A percentile compares a stretch with the other conserved stretches of the same genome.
Evolutionary conservation across 1,140 invertebrate species (phyloP).

Genomic region (Lasioglossum baleicum): DNA sequence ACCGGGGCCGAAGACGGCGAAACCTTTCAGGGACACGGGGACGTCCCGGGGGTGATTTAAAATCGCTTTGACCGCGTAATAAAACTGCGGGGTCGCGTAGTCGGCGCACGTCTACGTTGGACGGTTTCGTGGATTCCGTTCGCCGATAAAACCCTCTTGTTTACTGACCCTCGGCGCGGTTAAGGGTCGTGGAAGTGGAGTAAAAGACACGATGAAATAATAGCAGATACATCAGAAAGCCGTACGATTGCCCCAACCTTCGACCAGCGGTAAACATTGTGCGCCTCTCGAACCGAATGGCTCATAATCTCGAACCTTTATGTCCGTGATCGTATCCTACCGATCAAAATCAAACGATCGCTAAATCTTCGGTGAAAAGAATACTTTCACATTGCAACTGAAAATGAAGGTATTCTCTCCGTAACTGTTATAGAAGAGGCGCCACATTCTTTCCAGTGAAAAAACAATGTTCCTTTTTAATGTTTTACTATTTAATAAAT

Average conservation of each 20-base stretch:
- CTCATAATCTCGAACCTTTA: neutral
- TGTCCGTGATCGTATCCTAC: no score
- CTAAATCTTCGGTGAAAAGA: no score
- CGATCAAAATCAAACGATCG: no score
- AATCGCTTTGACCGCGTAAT: slow-evolving; percentile 38
- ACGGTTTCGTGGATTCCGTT: slow-evolving; percentile 28
- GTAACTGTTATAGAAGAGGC: no score
- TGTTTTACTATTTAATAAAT: no score
- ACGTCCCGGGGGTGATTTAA: slow-evolving; percentile 40
- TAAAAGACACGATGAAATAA: slow-evolving; percentile 35
- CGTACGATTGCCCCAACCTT: neutral
- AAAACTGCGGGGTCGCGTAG: slow-evolving; percentile 15
- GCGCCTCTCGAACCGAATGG: no score
- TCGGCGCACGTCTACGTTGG: neutral
- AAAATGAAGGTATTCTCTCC: no score
- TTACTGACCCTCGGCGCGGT: slow-evolving; percentile 42
- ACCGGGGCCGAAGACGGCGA: slow-evolving; percentile 10
- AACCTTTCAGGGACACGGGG: slow-evolving; percentile 25
- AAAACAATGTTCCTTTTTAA: no score
- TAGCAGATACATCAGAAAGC: slow-evolving; percentile 29
- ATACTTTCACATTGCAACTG: no score
- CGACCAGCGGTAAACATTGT: no score
- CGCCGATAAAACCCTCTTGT: slow-evolving; percentile 42
- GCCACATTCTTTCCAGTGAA: no score
- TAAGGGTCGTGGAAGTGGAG: slow-evolving; percentile 15